Conservation (phyloP, 2,888 invertebrate genomes). For the Oscheius sp. region DNA sequence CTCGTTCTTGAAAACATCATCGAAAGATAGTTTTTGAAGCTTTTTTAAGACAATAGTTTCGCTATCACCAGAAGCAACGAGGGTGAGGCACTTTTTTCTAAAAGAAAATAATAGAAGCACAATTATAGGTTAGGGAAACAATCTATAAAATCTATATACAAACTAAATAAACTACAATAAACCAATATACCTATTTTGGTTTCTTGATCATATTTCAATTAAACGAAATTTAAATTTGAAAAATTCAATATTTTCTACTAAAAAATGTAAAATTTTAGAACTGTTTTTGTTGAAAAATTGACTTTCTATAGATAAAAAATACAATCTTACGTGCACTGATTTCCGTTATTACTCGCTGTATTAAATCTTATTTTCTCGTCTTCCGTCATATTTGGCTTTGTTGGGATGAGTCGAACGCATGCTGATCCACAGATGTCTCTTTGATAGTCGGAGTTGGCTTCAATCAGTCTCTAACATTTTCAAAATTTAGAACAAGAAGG, state of each 20-base stretch:
- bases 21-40: constrained; percentile 1
- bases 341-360: constrained; percentile 3
- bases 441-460: background rate
- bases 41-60: background rate
- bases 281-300: background rate
- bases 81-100: background rate
- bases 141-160: too few species aligned
- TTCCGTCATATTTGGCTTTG: background rate
- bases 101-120: too few species aligned
- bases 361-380: background rate
- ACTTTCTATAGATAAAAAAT: background rate
- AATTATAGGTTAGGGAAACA: too few species aligned
- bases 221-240: too few species aligned
- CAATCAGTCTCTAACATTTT: too few species aligned
- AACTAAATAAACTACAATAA: too few species aligned
- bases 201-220: too few species aligned
- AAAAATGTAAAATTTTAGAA: too few species aligned
- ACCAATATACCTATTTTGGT: too few species aligned
- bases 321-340: background rate
- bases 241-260: too few species aligned
- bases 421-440: background rate
- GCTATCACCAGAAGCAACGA: background rate
- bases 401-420: background rate
- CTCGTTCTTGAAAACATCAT: background rate
- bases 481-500: too few species aligned